Percentiles rank a stretch among this genome's conserved stretches.
Evolutionary conservation across 2,888 invertebrate species (phyloP).

Genomic region (Tiphia femorata): DNA sequence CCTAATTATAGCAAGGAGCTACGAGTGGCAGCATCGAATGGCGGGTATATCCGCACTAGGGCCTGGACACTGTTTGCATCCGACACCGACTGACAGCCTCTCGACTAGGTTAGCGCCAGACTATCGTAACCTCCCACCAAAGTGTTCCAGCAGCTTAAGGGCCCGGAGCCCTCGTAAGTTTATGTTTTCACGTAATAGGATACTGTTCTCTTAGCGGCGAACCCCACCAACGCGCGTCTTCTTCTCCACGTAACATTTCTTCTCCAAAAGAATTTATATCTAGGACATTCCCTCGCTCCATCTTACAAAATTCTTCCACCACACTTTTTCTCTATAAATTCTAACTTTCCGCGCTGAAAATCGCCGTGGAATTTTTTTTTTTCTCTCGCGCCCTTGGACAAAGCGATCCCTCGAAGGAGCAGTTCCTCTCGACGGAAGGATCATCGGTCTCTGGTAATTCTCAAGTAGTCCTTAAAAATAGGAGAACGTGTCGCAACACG

Average conservation of each 20-base stretch:
- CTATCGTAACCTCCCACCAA: constrained; percentile 19
- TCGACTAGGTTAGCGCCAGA: constrained; percentile 38
- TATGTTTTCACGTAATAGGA: constrained; percentile 41
- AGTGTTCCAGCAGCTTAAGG: constrained; percentile 10
- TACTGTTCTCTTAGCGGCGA: constrained; percentile 3
- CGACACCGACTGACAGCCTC: constrained; percentile 34
- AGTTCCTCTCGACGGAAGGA: not conserved
- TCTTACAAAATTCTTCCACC: not conserved
- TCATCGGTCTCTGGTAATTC: constrained; percentile 25
- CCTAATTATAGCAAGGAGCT: constrained; percentile 56
- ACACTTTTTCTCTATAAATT: not conserved
- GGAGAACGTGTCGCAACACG: constrained; percentile 43
- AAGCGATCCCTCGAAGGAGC: not conserved
- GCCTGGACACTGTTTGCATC: constrained; percentile 51
- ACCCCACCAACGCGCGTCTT: no score
- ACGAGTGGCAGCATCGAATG: constrained; percentile 48
- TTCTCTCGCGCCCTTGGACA: not conserved
- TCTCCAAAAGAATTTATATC: not conserved
- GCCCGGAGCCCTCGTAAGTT: constrained; percentile 24
- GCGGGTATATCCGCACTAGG: constrained; percentile 53
- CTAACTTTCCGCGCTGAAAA: not conserved
- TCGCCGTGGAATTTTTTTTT: not conserved
- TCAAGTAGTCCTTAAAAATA: constrained; percentile 18
- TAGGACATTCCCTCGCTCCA: no score
- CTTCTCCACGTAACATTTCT: not conserved